Evolutionary conservation across 2,797 vertebrate genomes (phyloP).

Genomic region (Molothrus aeneus): DNA sequence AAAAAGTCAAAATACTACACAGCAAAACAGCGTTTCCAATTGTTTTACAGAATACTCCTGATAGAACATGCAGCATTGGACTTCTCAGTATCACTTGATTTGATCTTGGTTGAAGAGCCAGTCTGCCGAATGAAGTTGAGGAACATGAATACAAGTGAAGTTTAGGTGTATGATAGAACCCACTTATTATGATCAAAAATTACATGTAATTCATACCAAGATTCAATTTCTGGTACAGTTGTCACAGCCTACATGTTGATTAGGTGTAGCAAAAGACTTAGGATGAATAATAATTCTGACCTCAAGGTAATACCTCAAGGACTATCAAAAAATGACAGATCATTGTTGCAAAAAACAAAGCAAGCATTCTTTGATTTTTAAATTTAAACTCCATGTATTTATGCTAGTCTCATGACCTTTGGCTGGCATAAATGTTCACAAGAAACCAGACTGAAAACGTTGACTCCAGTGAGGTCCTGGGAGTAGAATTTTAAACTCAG

Average conservation of each 20-base stretch:
- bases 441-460: background rate
- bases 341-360: background rate
- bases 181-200: background rate
- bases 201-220: background rate
- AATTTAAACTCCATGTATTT: background rate
- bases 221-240: background rate
- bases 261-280: background rate
- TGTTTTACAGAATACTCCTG: background rate
- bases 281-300: background rate
- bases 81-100: background rate
- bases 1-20: background rate
- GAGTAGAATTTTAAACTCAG: background rate
- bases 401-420: background rate
- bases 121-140: background rate
- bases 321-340: background rate
- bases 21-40: background rate
- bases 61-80: background rate
- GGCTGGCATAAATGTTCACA: background rate
- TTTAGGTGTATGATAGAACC: background rate
- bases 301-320: background rate
- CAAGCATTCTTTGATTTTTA: background rate
- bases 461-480: background rate
- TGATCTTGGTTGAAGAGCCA: background rate
- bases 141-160: background rate
- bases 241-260: background rate